Conservation (phyloP, 2,888 invertebrate species). For the Ferdinandea cuprea region DNA sequence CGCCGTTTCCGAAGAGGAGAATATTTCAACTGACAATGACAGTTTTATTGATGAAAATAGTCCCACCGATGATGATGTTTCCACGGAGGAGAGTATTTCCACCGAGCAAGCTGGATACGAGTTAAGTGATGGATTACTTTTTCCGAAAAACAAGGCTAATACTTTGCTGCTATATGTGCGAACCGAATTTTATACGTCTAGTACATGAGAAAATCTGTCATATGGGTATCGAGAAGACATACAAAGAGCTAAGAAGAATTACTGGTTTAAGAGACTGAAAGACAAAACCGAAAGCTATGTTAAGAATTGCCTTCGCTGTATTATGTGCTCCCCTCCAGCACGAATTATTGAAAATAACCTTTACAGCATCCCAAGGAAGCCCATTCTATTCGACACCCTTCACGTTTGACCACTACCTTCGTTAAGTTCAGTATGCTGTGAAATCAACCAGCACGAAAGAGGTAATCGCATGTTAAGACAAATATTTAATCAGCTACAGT, state of each 20-base stretch:
- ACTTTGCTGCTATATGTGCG: no score
- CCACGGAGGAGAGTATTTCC: no score
- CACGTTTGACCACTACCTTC: slow-evolving; percentile 77
- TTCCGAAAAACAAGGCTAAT: no score
- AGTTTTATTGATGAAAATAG: slow-evolving; percentile 1
- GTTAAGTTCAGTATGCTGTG: slow-evolving; percentile 73
- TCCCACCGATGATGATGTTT: neutral
- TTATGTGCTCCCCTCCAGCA: no score
- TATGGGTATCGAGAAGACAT: slow-evolving; percentile 77
- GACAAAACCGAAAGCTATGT: slow-evolving; percentile 63
- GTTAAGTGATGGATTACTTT: no score
- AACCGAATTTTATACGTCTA: slow-evolving; percentile 73
- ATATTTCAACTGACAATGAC: slow-evolving; percentile 5
- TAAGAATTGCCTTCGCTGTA: slow-evolving; percentile 55
- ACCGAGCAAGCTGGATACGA: no score
- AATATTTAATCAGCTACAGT: slow-evolving; percentile 7
- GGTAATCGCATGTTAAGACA: slow-evolving; percentile 21
- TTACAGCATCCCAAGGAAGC: slow-evolving; percentile 75
- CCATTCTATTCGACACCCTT: slow-evolving; percentile 41
- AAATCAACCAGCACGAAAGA: slow-evolving; percentile 19
- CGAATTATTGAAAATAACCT: no score
- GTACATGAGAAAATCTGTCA: slow-evolving; percentile 78
- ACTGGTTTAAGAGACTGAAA: slow-evolving; percentile 78
- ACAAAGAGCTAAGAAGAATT: slow-evolving; percentile 76
- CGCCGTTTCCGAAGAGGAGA: slow-evolving; percentile 1